A percentile compares a stretch with the other conserved stretches of the same genome.
These are phyloP conservation scores for Holothuria scabra DNA, from an alignment of 53 echinoderm and acorn worm species.

Conservation along the genomic window DNA sequence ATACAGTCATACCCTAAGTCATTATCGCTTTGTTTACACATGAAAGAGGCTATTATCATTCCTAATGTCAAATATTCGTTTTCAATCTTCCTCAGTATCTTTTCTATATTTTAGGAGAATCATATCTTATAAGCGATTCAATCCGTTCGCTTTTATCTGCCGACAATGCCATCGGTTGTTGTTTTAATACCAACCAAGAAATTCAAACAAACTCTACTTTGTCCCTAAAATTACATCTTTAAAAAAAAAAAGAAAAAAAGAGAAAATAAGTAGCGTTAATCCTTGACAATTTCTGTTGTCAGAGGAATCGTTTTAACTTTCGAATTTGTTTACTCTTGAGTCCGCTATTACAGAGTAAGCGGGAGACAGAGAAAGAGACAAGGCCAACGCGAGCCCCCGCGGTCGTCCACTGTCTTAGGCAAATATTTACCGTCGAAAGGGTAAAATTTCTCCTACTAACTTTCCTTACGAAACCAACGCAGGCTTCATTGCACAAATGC, in stretches of 20 bases:
- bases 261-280: background rate
- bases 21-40: too few relatives aligned
- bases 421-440: constrained; percentile 33
- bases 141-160: too few relatives aligned
- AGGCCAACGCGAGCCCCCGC: background rate
- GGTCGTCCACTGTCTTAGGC: constrained; percentile 9
- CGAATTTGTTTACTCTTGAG: constrained; percentile 28
- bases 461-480: background rate
- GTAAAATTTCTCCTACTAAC: background rate
- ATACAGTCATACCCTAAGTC: too few relatives aligned
- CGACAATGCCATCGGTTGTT: constrained; percentile 17
- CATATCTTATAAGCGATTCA: too few relatives aligned
- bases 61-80: too few relatives aligned
- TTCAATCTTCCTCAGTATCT: too few relatives aligned
- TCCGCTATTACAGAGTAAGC: background rate
- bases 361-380: background rate
- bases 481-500: constrained; percentile 32
- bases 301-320: constrained; percentile 10
- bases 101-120: too few relatives aligned
- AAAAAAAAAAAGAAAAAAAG: background rate
- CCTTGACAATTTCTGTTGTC: constrained; percentile 23
- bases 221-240: background rate
- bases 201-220: constrained; percentile 6
- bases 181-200: constrained; percentile 24
- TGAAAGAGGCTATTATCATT: too few relatives aligned